Conservation (phyloP, 1,140 invertebrate genomes). For the Atta colombica region DNA sequence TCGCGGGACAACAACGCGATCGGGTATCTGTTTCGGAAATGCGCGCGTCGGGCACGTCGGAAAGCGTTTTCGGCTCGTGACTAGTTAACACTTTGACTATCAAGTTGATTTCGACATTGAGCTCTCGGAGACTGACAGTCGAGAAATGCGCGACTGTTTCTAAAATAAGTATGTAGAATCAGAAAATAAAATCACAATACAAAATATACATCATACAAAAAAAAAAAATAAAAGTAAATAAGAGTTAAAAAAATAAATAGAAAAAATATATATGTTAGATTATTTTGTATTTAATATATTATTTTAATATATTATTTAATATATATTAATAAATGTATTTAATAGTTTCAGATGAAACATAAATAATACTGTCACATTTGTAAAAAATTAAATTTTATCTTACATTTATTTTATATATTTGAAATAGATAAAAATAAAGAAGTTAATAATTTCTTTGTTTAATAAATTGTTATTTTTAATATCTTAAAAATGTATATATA, state of each 20-base stretch:
- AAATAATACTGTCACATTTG: too few relatives aligned
- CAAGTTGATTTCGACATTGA: neutral
- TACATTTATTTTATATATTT: too few relatives aligned
- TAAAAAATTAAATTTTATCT: too few relatives aligned
- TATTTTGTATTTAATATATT: too few relatives aligned
- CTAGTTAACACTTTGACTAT: neutral
- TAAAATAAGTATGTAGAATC: neutral
- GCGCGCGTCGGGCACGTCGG: neutral
- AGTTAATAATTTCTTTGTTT: neutral
- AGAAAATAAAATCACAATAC: neutral
- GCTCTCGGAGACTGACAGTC: neutral
- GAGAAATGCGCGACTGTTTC: neutral
- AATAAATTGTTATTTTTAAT: neutral
- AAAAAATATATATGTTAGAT: neutral
- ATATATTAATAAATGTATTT: too few relatives aligned
- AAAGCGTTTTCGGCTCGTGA: constrained; percentile 15
- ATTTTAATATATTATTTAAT: too few relatives aligned
- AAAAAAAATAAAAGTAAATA: neutral
- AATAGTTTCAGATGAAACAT: too few relatives aligned
- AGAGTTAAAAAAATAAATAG: neutral
- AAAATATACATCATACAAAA: neutral
- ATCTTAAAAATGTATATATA: neutral
- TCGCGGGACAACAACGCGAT: neutral
- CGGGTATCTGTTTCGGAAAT: constrained; percentile 19
- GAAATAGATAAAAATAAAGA: neutral